These are phyloP conservation scores for Zootoca vivipara DNA, from an alignment of 2,113 vertebrate species.

Conservation along the genomic window DNA sequence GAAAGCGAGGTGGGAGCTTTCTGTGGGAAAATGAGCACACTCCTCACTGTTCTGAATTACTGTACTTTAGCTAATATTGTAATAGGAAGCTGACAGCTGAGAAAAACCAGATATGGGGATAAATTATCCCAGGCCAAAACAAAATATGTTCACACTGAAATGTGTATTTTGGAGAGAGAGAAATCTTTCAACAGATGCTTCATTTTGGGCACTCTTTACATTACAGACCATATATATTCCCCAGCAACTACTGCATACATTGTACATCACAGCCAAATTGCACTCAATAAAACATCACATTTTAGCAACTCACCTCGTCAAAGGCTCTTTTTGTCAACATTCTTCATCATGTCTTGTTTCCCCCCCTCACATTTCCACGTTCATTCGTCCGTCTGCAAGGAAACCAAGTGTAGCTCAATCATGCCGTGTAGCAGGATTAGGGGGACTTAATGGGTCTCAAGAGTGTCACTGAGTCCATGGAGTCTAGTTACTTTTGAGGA, in stretches of 20 bases:
- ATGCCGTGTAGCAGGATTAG: not conserved
- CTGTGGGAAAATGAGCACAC: not conserved
- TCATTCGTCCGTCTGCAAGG: not conserved
- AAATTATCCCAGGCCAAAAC: conserved; percentile 9
- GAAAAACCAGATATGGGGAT: conserved; percentile 16
- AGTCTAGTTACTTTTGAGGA: too few relatives aligned
- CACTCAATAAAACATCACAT: not conserved
- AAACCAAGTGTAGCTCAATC: not conserved
- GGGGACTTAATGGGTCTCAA: not conserved
- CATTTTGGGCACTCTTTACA: conserved; percentile 11
- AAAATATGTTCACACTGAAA: conserved; percentile 24
- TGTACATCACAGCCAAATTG: not conserved
- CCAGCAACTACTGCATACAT: not conserved
- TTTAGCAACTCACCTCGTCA: not conserved
- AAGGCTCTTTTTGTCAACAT: not conserved
- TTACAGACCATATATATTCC: not conserved
- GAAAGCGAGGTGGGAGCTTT: not conserved
- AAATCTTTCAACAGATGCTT: not conserved
- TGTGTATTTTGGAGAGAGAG: conserved; percentile 5
- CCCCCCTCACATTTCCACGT: not conserved
- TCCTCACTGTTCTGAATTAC: conserved; percentile 13
- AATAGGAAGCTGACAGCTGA: not conserved
- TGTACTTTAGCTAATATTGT: conserved; percentile 30
- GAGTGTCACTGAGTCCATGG: too few relatives aligned
- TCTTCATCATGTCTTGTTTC: not conserved